These are phyloP conservation scores for Heteromurus nitidus DNA, from an alignment of 2,888 invertebrate genomes.

Conservation along the genomic window DNA sequence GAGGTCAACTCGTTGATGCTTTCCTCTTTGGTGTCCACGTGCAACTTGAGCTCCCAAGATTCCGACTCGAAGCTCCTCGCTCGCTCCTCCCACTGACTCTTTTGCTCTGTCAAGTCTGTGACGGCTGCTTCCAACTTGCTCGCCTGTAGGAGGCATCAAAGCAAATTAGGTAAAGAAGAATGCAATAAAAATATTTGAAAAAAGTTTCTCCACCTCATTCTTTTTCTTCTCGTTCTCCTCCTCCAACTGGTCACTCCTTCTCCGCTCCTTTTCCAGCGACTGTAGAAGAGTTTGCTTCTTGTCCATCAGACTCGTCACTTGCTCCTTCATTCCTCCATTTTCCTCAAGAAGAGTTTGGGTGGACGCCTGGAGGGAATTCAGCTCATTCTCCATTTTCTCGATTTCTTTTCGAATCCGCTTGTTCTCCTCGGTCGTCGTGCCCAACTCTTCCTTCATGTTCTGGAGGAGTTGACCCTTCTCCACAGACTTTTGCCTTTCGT, in stretches of 20 bases:
- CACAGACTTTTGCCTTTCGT: slow-evolving; percentile 60
- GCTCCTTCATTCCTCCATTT: too few relatives aligned
- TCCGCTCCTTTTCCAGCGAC: slow-evolving; percentile 58
- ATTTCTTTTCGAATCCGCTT: slow-evolving; percentile 40
- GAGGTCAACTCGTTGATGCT: slow-evolving; percentile 25
- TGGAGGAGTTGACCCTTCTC: slow-evolving; percentile 56
- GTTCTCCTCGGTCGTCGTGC: slow-evolving; percentile 47
- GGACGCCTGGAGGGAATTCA: slow-evolving; percentile 63
- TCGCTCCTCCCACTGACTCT: slow-evolving; percentile 69
- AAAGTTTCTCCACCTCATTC: slow-evolving; percentile 3
- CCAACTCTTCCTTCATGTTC: slow-evolving; percentile 46
- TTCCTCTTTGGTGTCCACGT: slow-evolving; percentile 55
- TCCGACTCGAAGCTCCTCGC: slow-evolving; percentile 61
- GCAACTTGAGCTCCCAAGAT: slow-evolving; percentile 53
- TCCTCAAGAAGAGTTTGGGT: slow-evolving; percentile 54
- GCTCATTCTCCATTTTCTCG: slow-evolving; percentile 65
- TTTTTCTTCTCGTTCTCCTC: slow-evolving; percentile 32
- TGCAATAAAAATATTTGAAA: background rate
- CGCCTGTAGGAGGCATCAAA: background rate
- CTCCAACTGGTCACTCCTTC: slow-evolving; percentile 9
- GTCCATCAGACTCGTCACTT: slow-evolving; percentile 33
- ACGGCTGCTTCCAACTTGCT: slow-evolving; percentile 44
- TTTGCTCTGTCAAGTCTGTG: slow-evolving; percentile 64
- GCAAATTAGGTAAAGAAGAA: too few relatives aligned
- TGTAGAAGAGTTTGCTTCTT: slow-evolving; percentile 33